Conservation (phyloP, 2,797 vertebrate species). For the Characodon lateralis region DNA sequence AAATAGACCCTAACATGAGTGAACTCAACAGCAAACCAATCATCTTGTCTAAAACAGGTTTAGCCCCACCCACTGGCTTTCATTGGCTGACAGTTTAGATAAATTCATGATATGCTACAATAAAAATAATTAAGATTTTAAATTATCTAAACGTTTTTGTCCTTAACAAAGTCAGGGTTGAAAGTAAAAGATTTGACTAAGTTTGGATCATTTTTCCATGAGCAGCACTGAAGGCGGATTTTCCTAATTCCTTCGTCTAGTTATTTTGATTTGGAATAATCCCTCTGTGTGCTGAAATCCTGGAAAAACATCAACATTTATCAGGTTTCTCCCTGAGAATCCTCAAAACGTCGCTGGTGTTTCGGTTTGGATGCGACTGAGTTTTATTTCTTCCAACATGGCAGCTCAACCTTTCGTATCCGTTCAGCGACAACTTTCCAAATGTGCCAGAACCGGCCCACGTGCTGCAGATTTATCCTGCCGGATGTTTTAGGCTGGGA, state of each 20-base stretch:
- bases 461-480: conserved; percentile 19
- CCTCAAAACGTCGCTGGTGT: neutral
- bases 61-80: neutral
- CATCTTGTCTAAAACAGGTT: neutral
- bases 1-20: neutral
- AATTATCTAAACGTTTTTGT: too few relatives aligned
- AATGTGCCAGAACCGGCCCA: conserved; percentile 29
- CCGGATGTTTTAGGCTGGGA: neutral
- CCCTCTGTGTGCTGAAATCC: neutral
- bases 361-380: neutral
- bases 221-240: neutral
- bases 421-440: conserved; percentile 15
- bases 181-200: neutral
- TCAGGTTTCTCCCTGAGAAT: neutral
- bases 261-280: neutral
- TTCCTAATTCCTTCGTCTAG: neutral
- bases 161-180: too few relatives aligned
- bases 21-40: neutral
- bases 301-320: neutral
- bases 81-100: too few relatives aligned
- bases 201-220: neutral
- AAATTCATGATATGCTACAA: too few relatives aligned
- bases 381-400: conserved; percentile 36
- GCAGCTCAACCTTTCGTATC: conserved; percentile 24
- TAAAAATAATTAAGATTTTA: too few relatives aligned